phyloP scores from a whole-genome alignment of 23 tunicate species.

The Trididemnum nubilum region DNA sequence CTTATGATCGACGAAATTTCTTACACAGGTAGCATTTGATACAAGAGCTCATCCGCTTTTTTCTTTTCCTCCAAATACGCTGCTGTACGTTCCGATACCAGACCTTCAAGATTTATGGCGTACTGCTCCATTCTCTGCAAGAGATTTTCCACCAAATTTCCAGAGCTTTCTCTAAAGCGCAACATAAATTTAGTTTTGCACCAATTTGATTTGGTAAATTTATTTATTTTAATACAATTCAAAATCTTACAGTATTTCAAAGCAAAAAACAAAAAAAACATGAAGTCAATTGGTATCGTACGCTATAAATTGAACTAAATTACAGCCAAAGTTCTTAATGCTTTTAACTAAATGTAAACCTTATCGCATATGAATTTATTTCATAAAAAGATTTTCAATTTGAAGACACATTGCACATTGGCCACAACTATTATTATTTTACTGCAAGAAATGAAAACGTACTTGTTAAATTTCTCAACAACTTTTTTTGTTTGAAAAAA shows the following conservation, averaged over 20 bases:
- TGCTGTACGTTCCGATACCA: constrained; percentile 89
- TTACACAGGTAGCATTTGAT: constrained; percentile 95
- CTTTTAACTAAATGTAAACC: too few species aligned
- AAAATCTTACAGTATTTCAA: too few species aligned
- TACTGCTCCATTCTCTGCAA: constrained; percentile 95
- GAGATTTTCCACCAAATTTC: constrained; percentile 84
- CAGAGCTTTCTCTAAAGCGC: constrained; percentile 83
- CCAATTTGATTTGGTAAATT: too few species aligned
- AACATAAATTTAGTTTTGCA: too few species aligned
- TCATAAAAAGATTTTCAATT: too few species aligned
- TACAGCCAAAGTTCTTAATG: too few species aligned
- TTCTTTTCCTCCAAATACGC: constrained; percentile 88
- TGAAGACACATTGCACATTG: too few species aligned
- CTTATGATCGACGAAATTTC: constrained; percentile 28
- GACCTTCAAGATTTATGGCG: constrained; percentile 82
- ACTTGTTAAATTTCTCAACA: constrained; percentile 84
- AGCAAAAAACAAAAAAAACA: too few species aligned
- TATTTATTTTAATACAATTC: not conserved
- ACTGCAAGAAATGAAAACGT: not conserved
- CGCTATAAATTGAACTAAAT: too few species aligned
- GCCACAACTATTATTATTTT: not conserved
- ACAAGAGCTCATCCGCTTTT: constrained; percentile 87
- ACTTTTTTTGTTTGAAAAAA: constrained; percentile 66
- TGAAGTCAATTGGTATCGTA: too few species aligned
- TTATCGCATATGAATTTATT: too few species aligned